Evolutionary conservation across 2,797 vertebrate genomes (phyloP), one percentile per base, ranked within the genome.

Genomic region (Corythornis leucogaster): DNA sequence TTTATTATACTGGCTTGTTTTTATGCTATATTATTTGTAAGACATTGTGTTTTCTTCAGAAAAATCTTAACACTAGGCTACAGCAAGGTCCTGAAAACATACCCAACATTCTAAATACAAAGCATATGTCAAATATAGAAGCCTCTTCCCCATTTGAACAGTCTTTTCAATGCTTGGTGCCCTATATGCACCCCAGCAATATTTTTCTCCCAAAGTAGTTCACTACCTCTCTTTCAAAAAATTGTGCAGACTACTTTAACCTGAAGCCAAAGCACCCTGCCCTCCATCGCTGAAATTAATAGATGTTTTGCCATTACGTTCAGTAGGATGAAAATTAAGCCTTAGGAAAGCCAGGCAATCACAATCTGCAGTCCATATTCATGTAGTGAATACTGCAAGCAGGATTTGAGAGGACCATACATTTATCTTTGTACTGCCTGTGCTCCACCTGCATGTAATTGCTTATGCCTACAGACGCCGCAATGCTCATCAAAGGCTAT

Each of bases 371-470:
- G 83, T 54, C 91, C 78, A 26, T 33, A 85, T 75, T 64, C 80
- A 92, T 1, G 28, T 12, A 58, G 75, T 61, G 78, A 91, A 87
- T 80, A 43, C 77, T 57, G 82, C 69, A 67, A 81, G 80, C n/a
- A 67, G 94, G 89, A 84, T 93, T 93, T 79, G 25, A 92, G 91
- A 95, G 75, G 50, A 84, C 83, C 54, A 71, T 68, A 45, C 78
- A 81, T 91, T 92, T 95, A 80, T 86, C 92, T 93, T 75, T 77
- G 75, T 68, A 22, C 70, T 86, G 87, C 83, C 83, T 88, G 64
- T 43, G 68, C 78, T 90, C 71, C 85, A 94, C 92, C 91, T 96
- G 93, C 91, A 85, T 88, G 81, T 91, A 93, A 96, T 87, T 95
- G 90, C 71, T 84, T 31, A 31, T 80, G 75, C 58, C 91, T 92